Evolutionary conservation across 2,797 vertebrate genomes (phyloP), one percentile per base, ranked within the genome.

Genomic region (Argentina silus): DNA sequence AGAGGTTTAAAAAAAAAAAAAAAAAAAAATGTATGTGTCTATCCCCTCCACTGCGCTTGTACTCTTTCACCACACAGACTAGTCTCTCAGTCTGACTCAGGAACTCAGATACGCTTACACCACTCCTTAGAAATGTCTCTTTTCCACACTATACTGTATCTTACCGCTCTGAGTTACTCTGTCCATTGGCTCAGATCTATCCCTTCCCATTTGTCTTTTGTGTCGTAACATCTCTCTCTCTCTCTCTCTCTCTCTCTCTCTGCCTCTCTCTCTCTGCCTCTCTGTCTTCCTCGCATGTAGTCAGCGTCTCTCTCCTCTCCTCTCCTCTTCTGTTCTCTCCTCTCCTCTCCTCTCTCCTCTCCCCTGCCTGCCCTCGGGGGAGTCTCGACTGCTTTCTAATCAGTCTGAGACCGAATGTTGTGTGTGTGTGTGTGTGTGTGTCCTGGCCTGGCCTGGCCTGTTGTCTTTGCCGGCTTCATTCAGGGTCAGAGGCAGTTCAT

Each of bases 171-270:
- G 69, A 50, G 55, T 83, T 80, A 59, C 36, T 62, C 68, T 73
- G 78, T 83, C 66, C 61, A 89, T 81, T 65, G 72, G 71, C 77
- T 79, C 80, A 60, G 80, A 82, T 83, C 83, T 78, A 81, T 85
- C 83, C 2, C 77, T 87, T 78, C 86, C 69, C 80, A 85, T 91
- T 88, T 88, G 81, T 88, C 81, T 83, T 74, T 83, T 77, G 76
- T 80, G 75, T 70, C 57, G 1, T 84, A 84, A 89, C 86, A 81
- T 89, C 88, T 90, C 86, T 84, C 72, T 89, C 85, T 86, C 50
- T 56, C 67, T 14, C 23, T 51, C 27, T 42, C 17, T 36, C 67
- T 9, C 50, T 4, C 67, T 53, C 17, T 6, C 55, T 51, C n/a
- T 44, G 42, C 48, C 9, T 17, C 47, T 23, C 42, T 62, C 19